A percentile compares a stretch with the other conserved stretches of the same genome.
Conservation (phyloP, 92 coral and sea anemone genomes). For the Zoanthus sociatus region DNA sequence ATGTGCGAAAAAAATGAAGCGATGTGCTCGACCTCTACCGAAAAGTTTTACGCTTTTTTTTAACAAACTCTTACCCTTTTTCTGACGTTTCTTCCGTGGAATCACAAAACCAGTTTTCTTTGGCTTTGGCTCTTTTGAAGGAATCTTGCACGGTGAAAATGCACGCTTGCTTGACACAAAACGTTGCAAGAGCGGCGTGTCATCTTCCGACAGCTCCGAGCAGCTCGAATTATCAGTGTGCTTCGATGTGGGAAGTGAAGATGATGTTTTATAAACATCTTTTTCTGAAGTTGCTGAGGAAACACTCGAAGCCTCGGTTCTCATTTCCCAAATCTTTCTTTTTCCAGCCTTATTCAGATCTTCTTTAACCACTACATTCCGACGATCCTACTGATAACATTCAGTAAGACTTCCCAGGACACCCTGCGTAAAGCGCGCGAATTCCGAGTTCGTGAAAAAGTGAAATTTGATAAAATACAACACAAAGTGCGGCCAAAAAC, state of each 20-base stretch:
- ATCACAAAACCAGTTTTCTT: slow-evolving; percentile 81
- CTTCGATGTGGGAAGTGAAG: not conserved
- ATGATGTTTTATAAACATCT: not conserved
- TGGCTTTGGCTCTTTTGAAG: slow-evolving; percentile 2
- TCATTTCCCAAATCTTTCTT: slow-evolving; percentile 14
- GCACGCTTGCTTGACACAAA: not conserved
- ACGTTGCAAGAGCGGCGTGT: slow-evolving; percentile 65
- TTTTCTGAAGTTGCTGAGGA: not conserved
- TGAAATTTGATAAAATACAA: too few relatives aligned
- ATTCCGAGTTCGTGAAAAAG: not conserved
- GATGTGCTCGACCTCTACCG: not conserved
- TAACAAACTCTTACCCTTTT: slow-evolving; percentile 63
- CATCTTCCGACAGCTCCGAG: slow-evolving; percentile 75
- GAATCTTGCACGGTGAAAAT: not conserved
- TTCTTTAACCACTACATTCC: slow-evolving; percentile 9
- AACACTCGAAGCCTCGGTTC: not conserved
- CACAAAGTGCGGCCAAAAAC: too few relatives aligned
- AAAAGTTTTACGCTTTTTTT: not conserved
- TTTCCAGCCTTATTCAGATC: not conserved
- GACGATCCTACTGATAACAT: not conserved
- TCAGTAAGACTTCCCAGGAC: not conserved
- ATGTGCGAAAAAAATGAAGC: not conserved
- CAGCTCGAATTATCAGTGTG: slow-evolving; percentile 17
- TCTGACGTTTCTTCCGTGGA: slow-evolving; percentile 85
- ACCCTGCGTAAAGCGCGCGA: slow-evolving; percentile 37